phyloP scores from a whole-genome alignment of 2,113 vertebrate genomes.

The Dendrocopos noguchii region DNA sequence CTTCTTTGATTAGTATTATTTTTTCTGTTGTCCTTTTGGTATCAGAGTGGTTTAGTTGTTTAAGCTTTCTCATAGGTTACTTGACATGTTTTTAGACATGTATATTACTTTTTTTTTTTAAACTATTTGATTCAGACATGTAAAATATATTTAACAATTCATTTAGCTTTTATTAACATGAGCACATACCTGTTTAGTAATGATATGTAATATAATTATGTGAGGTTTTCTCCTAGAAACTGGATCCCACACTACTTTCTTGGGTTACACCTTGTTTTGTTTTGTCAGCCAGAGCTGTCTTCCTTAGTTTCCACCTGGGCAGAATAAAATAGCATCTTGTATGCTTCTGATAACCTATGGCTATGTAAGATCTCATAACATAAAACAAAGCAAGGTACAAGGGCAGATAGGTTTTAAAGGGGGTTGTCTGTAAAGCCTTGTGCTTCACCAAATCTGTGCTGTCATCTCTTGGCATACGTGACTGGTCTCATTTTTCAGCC shows the following conservation, averaged over 20 bases:
- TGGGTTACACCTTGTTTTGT: neutral
- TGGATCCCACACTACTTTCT: neutral
- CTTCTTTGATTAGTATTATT: neutral
- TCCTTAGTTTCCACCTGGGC: neutral
- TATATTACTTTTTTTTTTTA: neutral
- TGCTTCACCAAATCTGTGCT: neutral
- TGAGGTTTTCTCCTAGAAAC: accelerated
- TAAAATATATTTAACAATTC: neutral
- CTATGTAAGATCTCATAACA: neutral
- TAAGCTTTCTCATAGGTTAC: neutral
- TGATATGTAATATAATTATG: neutral
- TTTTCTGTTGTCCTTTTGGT: neutral
- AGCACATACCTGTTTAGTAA: neutral
- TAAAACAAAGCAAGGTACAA: neutral
- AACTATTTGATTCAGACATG: neutral
- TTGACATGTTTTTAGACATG: neutral
- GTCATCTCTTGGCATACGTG: neutral
- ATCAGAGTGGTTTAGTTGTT: neutral
- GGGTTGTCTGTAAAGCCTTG: neutral
- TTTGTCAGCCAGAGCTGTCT: neutral
- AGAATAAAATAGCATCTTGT: accelerated
- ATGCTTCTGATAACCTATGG: neutral
- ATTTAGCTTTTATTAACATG: neutral
- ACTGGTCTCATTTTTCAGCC: neutral
- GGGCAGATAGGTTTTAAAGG: neutral